phyloP scores from a whole-genome alignment of 2,888 invertebrate species.

The Gasteruption jaculator region DNA sequence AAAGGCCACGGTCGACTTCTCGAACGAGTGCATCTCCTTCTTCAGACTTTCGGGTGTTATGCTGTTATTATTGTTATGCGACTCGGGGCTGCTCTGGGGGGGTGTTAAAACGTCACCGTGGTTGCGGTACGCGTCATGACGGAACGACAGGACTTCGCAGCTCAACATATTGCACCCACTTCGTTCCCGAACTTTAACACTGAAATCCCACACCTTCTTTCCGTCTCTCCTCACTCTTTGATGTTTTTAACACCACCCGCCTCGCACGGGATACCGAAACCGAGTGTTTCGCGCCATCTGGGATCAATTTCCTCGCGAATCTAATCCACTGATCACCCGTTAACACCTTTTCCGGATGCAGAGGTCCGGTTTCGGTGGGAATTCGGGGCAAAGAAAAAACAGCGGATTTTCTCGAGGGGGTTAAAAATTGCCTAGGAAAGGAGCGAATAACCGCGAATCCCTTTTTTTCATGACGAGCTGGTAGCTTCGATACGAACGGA shows the following conservation, averaged over 20 bases:
- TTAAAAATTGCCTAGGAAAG: no score
- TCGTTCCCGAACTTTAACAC: no score
- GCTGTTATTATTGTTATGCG: slow-evolving; percentile 31
- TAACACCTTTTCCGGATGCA: neutral
- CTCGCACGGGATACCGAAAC: no score
- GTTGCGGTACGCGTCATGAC: slow-evolving; percentile 35
- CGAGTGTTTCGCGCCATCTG: no score
- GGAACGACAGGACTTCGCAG: slow-evolving; percentile 39
- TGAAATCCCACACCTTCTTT: no score
- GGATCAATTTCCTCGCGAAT: no score
- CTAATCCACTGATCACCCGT: neutral
- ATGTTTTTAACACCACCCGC: no score
- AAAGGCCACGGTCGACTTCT: slow-evolving; percentile 38
- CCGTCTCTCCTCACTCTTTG: no score
- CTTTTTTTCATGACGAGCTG: slow-evolving; percentile 6
- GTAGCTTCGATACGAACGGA: no score
- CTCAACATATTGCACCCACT: slow-evolving; percentile 33
- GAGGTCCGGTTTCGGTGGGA: no score
- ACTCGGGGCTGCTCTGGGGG: slow-evolving; percentile 50
- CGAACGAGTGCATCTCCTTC: slow-evolving; percentile 42
- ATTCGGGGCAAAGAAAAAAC: no score
- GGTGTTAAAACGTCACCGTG: slow-evolving; percentile 43
- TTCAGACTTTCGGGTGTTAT: slow-evolving; percentile 9
- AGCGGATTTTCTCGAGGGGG: no score
- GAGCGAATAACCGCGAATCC: neutral